Conservation (phyloP, 2,888 invertebrate species). For the Diplazon laetatorius region DNA sequence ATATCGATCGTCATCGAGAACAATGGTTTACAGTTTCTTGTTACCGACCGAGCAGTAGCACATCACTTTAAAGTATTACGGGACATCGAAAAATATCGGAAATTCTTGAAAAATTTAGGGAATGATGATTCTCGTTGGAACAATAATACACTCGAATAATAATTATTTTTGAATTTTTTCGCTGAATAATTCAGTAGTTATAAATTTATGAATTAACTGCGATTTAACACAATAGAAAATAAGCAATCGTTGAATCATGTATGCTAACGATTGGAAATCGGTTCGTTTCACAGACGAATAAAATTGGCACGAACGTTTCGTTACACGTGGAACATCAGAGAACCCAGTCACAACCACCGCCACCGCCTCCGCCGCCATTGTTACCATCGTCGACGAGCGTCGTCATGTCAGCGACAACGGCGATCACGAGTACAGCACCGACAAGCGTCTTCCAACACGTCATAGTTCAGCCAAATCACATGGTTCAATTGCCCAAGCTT, state of each 20-base stretch:
- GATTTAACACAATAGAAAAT: neutral
- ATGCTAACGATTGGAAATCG: neutral
- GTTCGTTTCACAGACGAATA: constrained; percentile 71
- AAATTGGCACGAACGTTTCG: constrained; percentile 74
- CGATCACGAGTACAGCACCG: constrained; percentile 76
- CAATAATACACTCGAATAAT: too few relatives aligned
- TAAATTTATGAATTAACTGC: too few relatives aligned
- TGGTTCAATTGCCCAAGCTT: constrained; percentile 86
- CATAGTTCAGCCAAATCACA: constrained; percentile 91
- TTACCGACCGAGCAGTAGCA: too few relatives aligned
- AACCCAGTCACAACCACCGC: constrained; percentile 73
- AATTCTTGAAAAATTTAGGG: too few relatives aligned
- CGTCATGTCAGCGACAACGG: constrained; percentile 77
- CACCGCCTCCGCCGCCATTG: constrained; percentile 63
- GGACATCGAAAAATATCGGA: too few relatives aligned
- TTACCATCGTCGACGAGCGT: constrained; percentile 74
- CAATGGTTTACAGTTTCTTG: too few relatives aligned
- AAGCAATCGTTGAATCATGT: neutral
- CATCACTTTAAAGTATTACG: too few relatives aligned
- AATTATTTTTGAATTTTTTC: too few relatives aligned
- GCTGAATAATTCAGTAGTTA: too few relatives aligned
- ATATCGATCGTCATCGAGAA: too few relatives aligned
- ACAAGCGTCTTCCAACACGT: constrained; percentile 85
- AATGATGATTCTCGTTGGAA: too few relatives aligned
- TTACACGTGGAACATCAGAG: constrained; percentile 76